These are phyloP conservation scores for Catharus ustulatus DNA, from an alignment of 2,797 vertebrate genomes.

Conservation along the genomic window DNA sequence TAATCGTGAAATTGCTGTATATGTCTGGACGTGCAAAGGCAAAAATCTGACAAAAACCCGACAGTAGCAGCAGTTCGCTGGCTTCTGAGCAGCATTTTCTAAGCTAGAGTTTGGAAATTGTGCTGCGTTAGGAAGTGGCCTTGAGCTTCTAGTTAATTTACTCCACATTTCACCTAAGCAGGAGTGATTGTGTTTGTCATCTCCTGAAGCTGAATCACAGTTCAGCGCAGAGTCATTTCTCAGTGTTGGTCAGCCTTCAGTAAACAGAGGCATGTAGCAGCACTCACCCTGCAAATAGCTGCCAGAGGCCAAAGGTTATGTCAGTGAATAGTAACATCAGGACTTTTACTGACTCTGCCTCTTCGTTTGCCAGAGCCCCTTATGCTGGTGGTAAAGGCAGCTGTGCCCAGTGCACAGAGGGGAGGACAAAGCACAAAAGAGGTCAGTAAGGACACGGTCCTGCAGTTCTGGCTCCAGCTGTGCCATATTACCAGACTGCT, in stretches of 20 bases:
- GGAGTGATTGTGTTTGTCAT: not conserved
- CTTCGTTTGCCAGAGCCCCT: not conserved
- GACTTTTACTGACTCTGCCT: not conserved
- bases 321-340: not conserved
- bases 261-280: not conserved
- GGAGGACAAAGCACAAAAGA: rapidly evolving
- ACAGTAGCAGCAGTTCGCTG: not conserved
- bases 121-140: not conserved
- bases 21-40: not conserved
- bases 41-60: not conserved
- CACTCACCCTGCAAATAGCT: not conserved
- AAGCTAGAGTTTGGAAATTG: not conserved
- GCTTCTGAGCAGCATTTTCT: not conserved
- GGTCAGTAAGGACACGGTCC: not conserved
- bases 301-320: not conserved
- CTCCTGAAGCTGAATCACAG: not conserved
- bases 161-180: not conserved
- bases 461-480: not conserved
- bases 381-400: not conserved
- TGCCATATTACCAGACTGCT: not conserved
- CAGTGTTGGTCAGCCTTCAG: not conserved
- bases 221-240: not conserved
- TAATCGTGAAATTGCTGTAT: too few species aligned
- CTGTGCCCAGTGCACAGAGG: not conserved
- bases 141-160: not conserved